Conservation (phyloP, 2,113 vertebrate genomes). For the Tapirus terrestris region DNA sequence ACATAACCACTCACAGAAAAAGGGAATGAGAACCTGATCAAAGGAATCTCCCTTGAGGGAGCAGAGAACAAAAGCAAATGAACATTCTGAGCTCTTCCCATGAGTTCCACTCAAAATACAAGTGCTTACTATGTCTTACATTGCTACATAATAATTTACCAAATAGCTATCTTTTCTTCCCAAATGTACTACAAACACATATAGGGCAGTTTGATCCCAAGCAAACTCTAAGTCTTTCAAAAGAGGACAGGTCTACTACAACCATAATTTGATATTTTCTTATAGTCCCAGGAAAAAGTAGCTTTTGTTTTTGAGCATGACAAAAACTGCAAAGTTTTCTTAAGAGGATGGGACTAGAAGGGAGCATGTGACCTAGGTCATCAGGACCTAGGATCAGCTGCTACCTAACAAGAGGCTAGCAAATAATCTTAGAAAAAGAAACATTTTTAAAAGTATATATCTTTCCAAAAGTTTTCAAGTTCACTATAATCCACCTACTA, state of each 20-base stretch:
- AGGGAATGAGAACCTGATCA: background rate
- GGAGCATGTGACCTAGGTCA: background rate
- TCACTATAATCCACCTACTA: background rate
- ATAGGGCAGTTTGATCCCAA: background rate
- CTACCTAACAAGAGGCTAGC: background rate
- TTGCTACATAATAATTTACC: background rate
- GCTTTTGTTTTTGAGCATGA: background rate
- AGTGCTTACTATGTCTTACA: background rate
- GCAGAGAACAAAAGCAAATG: background rate
- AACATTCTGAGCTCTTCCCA: background rate
- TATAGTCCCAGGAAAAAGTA: background rate
- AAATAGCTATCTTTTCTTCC: constrained; percentile 39
- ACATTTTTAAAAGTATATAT: background rate
- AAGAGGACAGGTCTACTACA: background rate
- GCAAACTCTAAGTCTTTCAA: constrained; percentile 14
- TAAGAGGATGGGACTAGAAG: background rate
- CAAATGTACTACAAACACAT: constrained; percentile 16
- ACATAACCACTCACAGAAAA: background rate
- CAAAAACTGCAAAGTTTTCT: background rate
- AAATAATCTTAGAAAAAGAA: background rate
- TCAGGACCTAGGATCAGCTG: background rate
- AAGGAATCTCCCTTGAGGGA: background rate
- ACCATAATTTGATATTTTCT: background rate
- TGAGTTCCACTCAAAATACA: background rate
- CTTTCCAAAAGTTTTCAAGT: constrained; percentile 7